Base-by-base conservation (phyloP, 2,888 invertebrate species). In the Apomyelois bistriatella region DNA sequence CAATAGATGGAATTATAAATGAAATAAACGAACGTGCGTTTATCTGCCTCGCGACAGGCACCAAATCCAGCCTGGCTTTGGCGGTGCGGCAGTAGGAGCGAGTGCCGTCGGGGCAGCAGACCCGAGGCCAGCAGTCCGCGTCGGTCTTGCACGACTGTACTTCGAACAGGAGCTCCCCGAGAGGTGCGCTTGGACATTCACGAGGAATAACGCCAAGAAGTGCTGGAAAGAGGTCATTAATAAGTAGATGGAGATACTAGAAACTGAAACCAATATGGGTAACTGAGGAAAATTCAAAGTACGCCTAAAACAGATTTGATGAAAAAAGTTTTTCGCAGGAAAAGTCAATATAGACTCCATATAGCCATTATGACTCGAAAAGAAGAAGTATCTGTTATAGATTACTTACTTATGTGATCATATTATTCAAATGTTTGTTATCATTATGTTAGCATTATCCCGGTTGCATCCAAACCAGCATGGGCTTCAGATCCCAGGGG, bases 81-180 rank as follows among this genome's bases (percentile, higher is more conserved):
- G 94, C 93, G 3, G 94, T 94, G 61, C 95, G 91, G 73, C 95
- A 95, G 74, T 94, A 95, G 60, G 93, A 93, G 49, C 92, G 92
- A 1, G 80, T 80, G 61, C 92, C 93, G 73, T 95, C 95, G 0
- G 94, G 94, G 62, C 95, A 95, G 76, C 95, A 95, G 54, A 95
- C 92, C 22, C 95, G 88, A 10, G 95, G 94, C 91, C 94, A 93
- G 76, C 95, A 95, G 66, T 95, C 95, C 12, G 90, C 80, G 69
- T 95, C 95, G 0, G 84, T 85, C 62, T 90, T 85, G 69, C 95
- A 95, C 54, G 93, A 91, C 73, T 94, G 93, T 12, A 95, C 92
- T 55, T 94, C 93, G 74, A 94, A 93, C 64, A 94, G 89, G 9
- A 94, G 82, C 80, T 95, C 95, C 0, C 94, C 94, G 13, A 95